Base-by-base conservation (phyloP, 2,888 invertebrate species). In the Brassicogethes aeneus region DNA sequence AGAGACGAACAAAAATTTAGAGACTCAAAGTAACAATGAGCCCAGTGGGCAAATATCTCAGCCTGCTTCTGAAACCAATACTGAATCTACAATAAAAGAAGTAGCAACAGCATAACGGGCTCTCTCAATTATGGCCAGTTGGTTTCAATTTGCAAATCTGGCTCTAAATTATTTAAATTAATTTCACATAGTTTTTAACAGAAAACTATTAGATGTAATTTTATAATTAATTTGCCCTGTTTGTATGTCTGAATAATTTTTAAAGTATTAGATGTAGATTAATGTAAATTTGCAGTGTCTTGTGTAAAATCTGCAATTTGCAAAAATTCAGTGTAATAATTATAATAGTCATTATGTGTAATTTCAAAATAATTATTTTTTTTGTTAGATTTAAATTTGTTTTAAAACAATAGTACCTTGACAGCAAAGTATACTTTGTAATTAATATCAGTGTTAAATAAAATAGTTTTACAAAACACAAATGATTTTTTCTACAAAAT, bases 1-100 rank as follows among this genome's bases (percentile, higher is more conserved):
- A 55, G 65, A 64, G 61, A 58, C 56, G 53, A 60, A 57, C 59
- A 59, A 61, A 60, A 61, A 57, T 58, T 61, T 60, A 53, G 52
- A 59, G 47, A 56, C 41, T 54, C 55, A 57, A 47, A 54, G 43
- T 56, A 55, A 53, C 53, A 56, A 48, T 48, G 54, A 52, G 50
- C 52, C 54, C 45, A 38, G 44, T 41, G 52, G 53, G 52, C 51
- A 53, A 52, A 45, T 50, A 46, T 55, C 59, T 57, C 56, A 54
- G 51, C 51, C 53, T 52, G 51, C 54, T 43, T 46, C 51, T 50
- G 56, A 54, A 51, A 50, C 47, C 41, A 51, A 53, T 49, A 53
- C 54, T 55, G 59, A 57, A 47, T 49, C 57, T 54, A 50, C 53
- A 54, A 54, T 53, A 50, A 54, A 47, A 44, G 55, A 59, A 57